These are phyloP conservation scores for Toxostoma redivivum DNA, from an alignment of 2,113 vertebrate species.

Conservation along the genomic window DNA sequence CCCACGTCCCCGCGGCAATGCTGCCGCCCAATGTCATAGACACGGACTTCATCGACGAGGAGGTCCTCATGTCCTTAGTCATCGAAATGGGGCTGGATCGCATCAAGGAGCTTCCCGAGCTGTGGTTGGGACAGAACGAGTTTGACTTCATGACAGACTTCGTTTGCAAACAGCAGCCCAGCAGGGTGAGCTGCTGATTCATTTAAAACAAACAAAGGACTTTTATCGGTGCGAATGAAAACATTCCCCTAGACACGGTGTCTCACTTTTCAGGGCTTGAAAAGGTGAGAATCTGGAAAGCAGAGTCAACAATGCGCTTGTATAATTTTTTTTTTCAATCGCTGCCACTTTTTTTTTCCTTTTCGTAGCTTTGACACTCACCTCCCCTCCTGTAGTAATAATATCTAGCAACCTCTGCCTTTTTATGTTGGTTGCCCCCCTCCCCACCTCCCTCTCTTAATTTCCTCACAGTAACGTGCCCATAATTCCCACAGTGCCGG, in stretches of 20 bases:
- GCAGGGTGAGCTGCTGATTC: slow-evolving; percentile 87
- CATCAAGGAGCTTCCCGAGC: slow-evolving; percentile 89
- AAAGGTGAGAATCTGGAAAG: slow-evolving; percentile 80
- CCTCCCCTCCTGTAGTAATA: slow-evolving; percentile 62
- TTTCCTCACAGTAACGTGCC: slow-evolving; percentile 58
- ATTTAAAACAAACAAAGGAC: slow-evolving; percentile 64
- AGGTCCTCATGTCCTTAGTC: slow-evolving; percentile 89
- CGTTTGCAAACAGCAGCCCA: slow-evolving; percentile 90
- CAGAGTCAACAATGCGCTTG: slow-evolving; percentile 81
- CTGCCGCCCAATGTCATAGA: slow-evolving; percentile 92
- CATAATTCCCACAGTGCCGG: slow-evolving; percentile 72
- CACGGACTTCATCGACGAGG: slow-evolving; percentile 91
- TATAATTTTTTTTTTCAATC: slow-evolving; percentile 64
- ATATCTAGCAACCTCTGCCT: slow-evolving; percentile 69
- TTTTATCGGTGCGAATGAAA: slow-evolving; percentile 76
- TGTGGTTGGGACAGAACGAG: slow-evolving; percentile 90
- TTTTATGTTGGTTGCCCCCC: slow-evolving; percentile 45
- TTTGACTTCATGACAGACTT: slow-evolving; percentile 92
- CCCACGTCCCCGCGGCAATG: slow-evolving; percentile 83
- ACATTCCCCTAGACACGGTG: slow-evolving; percentile 81
- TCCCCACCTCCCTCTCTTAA: neutral
- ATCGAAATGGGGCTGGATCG: slow-evolving; percentile 91
- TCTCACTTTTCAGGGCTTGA: slow-evolving; percentile 78
- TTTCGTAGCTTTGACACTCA: slow-evolving; percentile 70
- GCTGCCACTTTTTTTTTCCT: slow-evolving; percentile 63